A percentile compares a stretch with the other conserved stretches of the same genome.
These are phyloP conservation scores for Bacillus rossius DNA, from an alignment of 1,140 invertebrate genomes.

Conservation along the genomic window DNA sequence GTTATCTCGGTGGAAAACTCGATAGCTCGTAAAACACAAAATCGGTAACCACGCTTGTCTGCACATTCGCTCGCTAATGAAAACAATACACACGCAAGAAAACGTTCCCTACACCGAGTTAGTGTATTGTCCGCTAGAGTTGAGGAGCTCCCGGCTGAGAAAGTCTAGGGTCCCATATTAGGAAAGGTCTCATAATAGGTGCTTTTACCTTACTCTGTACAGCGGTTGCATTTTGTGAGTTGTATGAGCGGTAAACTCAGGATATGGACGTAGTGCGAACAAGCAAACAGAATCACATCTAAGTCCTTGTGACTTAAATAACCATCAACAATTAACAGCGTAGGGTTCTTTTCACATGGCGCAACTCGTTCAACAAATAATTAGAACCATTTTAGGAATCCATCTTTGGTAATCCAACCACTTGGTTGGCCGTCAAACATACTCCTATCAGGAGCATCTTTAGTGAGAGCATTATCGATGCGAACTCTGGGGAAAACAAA, in stretches of 20 bases:
- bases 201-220: too few species aligned
- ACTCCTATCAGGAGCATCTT: slow-evolving; percentile 16
- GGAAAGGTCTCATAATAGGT: too few species aligned
- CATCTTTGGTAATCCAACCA: slow-evolving; percentile 20
- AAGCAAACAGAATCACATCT: slow-evolving; percentile 32
- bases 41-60: too few species aligned
- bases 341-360: slow-evolving; percentile 8
- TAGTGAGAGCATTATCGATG: slow-evolving; percentile 7
- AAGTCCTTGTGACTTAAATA: slow-evolving; percentile 34
- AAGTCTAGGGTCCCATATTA: too few species aligned
- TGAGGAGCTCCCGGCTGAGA: too few species aligned
- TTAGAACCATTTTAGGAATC: slow-evolving; percentile 27
- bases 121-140: too few species aligned
- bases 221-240: slow-evolving; percentile 35
- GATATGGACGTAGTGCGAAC: slow-evolving; percentile 35
- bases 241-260: slow-evolving; percentile 36
- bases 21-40: too few species aligned
- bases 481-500: slow-evolving; percentile 22
- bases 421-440: slow-evolving; percentile 11
- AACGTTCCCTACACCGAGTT: too few species aligned
- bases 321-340: slow-evolving; percentile 31
- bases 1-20: too few species aligned
- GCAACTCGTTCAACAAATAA: slow-evolving; percentile 4
- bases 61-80: too few species aligned
- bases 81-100: too few species aligned